Evolutionary conservation across 1,140 invertebrate genomes (phyloP).

Genomic region (Trinorchestia longiramus): DNA sequence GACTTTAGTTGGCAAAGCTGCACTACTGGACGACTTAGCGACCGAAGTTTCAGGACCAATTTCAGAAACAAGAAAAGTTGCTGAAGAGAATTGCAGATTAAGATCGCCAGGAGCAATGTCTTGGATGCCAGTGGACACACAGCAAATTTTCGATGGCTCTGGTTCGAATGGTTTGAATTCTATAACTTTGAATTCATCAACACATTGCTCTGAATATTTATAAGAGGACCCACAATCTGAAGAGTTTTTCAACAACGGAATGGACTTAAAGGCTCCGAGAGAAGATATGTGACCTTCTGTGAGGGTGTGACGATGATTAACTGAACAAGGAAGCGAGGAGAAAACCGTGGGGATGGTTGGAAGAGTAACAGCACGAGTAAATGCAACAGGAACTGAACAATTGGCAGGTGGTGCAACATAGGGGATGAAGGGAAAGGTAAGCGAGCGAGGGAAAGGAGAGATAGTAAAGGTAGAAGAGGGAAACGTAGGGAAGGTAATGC

Average conservation of each 20-base stretch:
- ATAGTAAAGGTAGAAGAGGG: no score
- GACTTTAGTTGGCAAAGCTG: not conserved
- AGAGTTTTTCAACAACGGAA: not conserved
- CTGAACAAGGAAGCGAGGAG: not conserved
- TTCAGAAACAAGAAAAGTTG: not conserved
- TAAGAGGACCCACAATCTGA: not conserved
- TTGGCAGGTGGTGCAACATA: not conserved
- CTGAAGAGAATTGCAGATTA: not conserved
- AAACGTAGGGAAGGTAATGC: no score
- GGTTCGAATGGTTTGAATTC: not conserved
- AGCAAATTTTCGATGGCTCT: not conserved
- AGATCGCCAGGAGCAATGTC: not conserved
- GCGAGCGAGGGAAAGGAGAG: no score
- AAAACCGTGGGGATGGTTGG: not conserved
- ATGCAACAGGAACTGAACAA: not conserved
- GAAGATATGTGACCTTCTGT: not conserved
- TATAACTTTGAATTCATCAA: not conserved
- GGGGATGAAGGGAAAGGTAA: not conserved
- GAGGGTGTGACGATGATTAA: not conserved
- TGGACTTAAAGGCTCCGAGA: not conserved
- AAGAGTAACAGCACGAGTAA: not conserved
- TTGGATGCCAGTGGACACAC: not conserved
- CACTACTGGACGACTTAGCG: not conserved
- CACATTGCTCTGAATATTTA: not conserved
- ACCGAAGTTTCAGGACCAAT: not conserved